Conservation (phyloP, 1,140 invertebrate genomes). For the Forficula auricularia region DNA sequence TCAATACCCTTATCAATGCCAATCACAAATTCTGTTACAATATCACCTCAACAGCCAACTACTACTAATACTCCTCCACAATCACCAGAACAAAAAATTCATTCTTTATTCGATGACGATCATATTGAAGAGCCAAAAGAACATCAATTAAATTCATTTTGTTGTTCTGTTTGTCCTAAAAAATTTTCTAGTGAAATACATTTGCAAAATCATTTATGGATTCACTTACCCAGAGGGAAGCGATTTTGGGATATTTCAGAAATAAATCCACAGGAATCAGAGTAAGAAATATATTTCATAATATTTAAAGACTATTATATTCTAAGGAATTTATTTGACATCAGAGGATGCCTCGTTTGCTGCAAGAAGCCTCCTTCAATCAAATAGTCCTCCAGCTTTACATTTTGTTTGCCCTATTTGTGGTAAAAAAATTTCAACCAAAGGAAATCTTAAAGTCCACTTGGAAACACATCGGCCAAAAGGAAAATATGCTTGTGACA, state of each 20-base stretch:
- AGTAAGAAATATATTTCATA: too few species aligned
- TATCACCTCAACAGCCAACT: too few species aligned
- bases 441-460: slow-evolving; percentile 44
- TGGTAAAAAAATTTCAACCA: slow-evolving; percentile 39
- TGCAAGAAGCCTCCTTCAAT: slow-evolving; percentile 3
- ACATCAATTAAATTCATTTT: slow-evolving; percentile 24
- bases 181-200: slow-evolving; percentile 31
- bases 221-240: slow-evolving; percentile 24
- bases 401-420: slow-evolving; percentile 39
- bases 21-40: too few species aligned
- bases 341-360: neutral
- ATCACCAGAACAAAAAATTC: too few species aligned
- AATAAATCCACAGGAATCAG: neutral
- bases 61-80: too few species aligned
- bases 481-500: slow-evolving; percentile 42
- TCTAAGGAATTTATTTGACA: too few species aligned
- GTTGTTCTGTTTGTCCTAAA: slow-evolving; percentile 31
- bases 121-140: too few species aligned
- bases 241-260: slow-evolving; percentile 12
- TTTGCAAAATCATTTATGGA: slow-evolving; percentile 37
- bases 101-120: too few species aligned
- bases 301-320: too few species aligned
- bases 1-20: too few species aligned
- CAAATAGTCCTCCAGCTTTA: neutral
- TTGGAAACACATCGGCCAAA: slow-evolving; percentile 42